Evolutionary conservation across 2,888 invertebrate species (phyloP), one percentile per base, ranked within the genome.

Genomic region (Druceiella hillmani): DNA sequence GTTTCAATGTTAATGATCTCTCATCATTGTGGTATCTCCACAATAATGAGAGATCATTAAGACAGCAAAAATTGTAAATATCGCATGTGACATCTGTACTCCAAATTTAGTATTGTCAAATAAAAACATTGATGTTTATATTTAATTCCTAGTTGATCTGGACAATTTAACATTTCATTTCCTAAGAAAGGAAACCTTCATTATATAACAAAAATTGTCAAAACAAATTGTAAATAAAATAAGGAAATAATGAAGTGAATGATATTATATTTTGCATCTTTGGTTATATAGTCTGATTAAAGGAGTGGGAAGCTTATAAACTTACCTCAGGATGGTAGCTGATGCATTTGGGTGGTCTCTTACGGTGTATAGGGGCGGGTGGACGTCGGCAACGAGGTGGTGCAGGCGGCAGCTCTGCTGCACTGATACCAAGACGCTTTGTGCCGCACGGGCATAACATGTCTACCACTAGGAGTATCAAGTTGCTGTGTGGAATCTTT

Each of bases 401-500:
- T 50, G 78, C 76, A 43, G 79, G 77, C 27, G 75, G 67, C 32
- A 81, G 71, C 61, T 83, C 83, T 54, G 81, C 74, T 45, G 89
- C 82, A 40, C 81, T 79, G 59, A 89, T 88, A 62, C 87, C 87
- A 47, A 90, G 71, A 55, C 87, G 83, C 62, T 89, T 89, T 55
- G 84, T 86, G 48, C 89, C 89, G 64, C 90, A 91, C 33, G 89
- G 89, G 59, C 89, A 90, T 50, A 87, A 66, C 13, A 87, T 89
- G 62, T 92, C 90, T 52, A 91, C 90, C 46, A 90, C 91, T 46
- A 92, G 70, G 46, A 92, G 69, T 53, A 92, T 87, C 52, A 92
- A 69, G 72, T 92, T 92, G 57, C 90, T 91, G 61, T 88, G 86
- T 32, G 84, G 88, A 55, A 92, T 88, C 67, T 89, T 89, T 58